Evolutionary conservation across 2,888 invertebrate genomes (phyloP), one percentile per base, ranked within the genome.

Genomic region (Teinopalpus imperialis): DNA sequence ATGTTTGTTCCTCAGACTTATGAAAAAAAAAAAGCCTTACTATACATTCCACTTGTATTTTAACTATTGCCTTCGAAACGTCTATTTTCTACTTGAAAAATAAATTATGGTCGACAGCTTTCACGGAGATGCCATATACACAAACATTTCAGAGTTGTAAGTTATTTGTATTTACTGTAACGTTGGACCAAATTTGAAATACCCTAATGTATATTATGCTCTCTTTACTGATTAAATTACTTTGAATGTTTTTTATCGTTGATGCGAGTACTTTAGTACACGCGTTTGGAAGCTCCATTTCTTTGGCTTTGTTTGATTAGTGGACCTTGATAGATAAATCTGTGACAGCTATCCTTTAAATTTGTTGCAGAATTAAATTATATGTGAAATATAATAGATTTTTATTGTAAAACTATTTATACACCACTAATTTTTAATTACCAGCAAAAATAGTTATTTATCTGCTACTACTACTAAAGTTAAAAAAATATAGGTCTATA

Each of bases 31-130:
- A 24, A 74, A 74, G 83, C 86, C 83, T 86, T 86, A 74, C 72
- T 81, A 72, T 80, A 87, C 87, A 87, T 87, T 87, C 87, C 87
- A 87, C 66, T 77, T 79, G 79, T 85, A 82, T 83, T 85, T 82
- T 76, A 67, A 60, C 56, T 68, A 65, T 69, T 75, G 79, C 78
- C 78, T 82, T 82, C 59, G 54, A 74, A 74, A 68, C 69, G 64
- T 71, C 69, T 81, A 78, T 78, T 80, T 74, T 74, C 68, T 74
- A 69, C 23, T 61, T 18, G 63, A 48, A 59, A 63, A 58, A 64
- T 55, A 59, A 61, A 56, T 55, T 54, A 56, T 59, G 60, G 47
- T 54, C 59, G 53, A 52, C 57, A 57, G 13, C 6, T 32, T 39
- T 23, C 23, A 30, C 2, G 18, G 1, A 50, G 35, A 47, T 24